These are phyloP conservation scores for Caenorhabditis panamensis DNA, from an alignment of 2,888 invertebrate genomes.

Conservation along the genomic window DNA sequence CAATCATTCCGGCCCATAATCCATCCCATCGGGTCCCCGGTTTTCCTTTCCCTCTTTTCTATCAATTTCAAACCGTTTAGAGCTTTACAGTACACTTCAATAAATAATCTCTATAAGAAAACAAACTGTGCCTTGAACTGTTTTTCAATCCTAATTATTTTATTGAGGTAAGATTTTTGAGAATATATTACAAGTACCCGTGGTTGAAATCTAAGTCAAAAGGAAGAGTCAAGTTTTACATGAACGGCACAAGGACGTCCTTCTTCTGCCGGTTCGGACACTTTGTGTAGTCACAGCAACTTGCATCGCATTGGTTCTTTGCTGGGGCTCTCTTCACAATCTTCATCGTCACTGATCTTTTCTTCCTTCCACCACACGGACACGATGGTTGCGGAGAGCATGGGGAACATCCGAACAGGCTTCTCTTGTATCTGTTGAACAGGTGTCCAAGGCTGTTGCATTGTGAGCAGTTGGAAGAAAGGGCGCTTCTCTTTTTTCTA, in stretches of 20 bases:
- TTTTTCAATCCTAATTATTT: not conserved
- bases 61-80: too few species aligned
- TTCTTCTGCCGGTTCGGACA: constrained; percentile 46
- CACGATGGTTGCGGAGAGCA: constrained; percentile 49
- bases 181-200: not conserved
- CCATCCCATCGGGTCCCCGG: constrained; percentile 35
- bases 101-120: too few species aligned
- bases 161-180: constrained; percentile 10
- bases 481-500: constrained; percentile 50
- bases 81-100: too few species aligned
- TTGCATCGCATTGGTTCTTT: constrained; percentile 37
- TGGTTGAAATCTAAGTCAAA: not conserved
- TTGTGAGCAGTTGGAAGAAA: constrained; percentile 39
- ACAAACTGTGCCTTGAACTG: too few species aligned
- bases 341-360: constrained; percentile 29
- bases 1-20: constrained; percentile 49
- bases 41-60: constrained; percentile 3
- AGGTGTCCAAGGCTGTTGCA: constrained; percentile 54
- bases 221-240: too few species aligned
- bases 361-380: constrained; percentile 37
- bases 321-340: constrained; percentile 30
- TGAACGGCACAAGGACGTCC: constrained; percentile 43
- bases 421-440: constrained; percentile 53
- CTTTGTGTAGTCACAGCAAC: constrained; percentile 54
- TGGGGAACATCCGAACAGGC: constrained; percentile 49